Conservation (phyloP, 2,888 invertebrate species). For the Adelognathus sp. region DNA sequence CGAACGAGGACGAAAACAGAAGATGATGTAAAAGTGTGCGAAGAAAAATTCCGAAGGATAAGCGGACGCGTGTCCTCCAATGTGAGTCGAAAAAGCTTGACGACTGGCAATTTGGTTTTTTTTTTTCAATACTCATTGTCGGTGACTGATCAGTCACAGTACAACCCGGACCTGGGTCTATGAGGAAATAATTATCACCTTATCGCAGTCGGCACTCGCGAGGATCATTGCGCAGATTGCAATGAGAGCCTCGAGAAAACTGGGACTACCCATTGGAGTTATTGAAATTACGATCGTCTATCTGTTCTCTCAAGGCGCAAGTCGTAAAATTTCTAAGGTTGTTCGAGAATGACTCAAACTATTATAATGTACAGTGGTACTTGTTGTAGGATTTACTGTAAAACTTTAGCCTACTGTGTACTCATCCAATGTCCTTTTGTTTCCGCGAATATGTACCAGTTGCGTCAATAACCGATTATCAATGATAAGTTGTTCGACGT, state of each 20-base stretch:
- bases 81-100: neutral
- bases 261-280: conserved; percentile 60
- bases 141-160: neutral
- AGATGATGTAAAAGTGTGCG: neutral
- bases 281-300: conserved; percentile 69
- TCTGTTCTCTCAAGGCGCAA: conserved; percentile 68
- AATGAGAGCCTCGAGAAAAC: conserved; percentile 59
- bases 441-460: neutral
- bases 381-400: neutral
- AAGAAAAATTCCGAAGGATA: conserved; percentile 48
- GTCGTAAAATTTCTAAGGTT: conserved; percentile 69
- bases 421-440: conserved; percentile 35
- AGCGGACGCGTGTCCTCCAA: conserved; percentile 16
- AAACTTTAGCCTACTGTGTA: neutral
- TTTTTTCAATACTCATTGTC: conserved; percentile 34
- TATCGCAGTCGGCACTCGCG: neutral
- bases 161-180: conserved; percentile 21
- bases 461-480: neutral
- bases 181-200: conserved; percentile 66
- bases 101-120: neutral
- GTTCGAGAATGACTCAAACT: conserved; percentile 2
- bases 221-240: neutral
- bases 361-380: conserved; percentile 13
- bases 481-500: neutral
- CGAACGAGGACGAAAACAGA: conserved; percentile 27